Percentiles rank a stretch among this genome's conserved stretches.
These are phyloP conservation scores for Anabacerthia variegaticeps DNA, from an alignment of 2,797 vertebrate genomes.

Conservation along the genomic window DNA sequence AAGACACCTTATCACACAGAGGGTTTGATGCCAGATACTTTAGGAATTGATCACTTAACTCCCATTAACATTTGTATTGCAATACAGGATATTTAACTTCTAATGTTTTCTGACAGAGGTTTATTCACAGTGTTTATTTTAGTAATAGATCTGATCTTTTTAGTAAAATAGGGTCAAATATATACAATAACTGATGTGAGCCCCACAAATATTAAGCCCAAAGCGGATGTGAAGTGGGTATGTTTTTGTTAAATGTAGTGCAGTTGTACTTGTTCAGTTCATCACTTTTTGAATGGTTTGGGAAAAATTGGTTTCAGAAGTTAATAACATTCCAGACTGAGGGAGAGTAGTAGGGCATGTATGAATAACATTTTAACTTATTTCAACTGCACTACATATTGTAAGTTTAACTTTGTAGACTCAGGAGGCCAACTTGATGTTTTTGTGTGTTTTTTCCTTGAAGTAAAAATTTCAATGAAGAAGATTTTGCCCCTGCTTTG, in stretches of 20 bases:
- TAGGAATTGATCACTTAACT: not conserved
- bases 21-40: not conserved
- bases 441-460: not conserved
- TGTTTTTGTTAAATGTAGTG: not conserved
- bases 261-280: not conserved
- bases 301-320: not conserved
- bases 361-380: not conserved
- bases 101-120: not conserved
- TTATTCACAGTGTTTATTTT: not conserved
- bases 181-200: not conserved
- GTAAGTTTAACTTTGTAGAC: not conserved
- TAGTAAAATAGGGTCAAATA: not conserved
- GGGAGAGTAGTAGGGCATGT: not conserved
- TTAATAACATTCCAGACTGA: not conserved
- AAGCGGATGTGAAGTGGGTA: not conserved
- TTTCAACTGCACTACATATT: not conserved
- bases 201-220: fast-evolving
- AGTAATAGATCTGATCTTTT: not conserved
- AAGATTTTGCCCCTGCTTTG: constrained; percentile 90
- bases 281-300: not conserved
- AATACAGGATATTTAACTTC: not conserved
- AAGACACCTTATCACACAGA: not conserved
- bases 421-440: not conserved
- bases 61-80: not conserved
- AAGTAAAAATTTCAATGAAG: constrained; percentile 90